phyloP scores from a whole-genome alignment of 2,797 vertebrate genomes.

The Paguma larvata region DNA sequence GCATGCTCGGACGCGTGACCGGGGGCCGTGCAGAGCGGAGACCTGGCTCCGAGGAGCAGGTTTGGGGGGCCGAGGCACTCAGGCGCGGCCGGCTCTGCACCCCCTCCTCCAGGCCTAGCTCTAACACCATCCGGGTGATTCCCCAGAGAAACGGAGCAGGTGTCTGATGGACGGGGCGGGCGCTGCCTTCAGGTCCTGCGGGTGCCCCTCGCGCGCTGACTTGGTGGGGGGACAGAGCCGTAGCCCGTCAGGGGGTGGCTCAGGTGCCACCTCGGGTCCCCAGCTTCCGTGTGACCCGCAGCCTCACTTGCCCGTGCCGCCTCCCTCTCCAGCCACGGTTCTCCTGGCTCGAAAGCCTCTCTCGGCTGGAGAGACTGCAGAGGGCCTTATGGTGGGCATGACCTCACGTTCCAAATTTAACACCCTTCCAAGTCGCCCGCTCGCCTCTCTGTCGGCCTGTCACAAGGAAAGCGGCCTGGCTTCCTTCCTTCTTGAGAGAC shows the following conservation, averaged over 20 bases:
- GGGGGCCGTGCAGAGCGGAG: background rate
- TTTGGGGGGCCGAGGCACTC: background rate
- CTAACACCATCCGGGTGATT: background rate
- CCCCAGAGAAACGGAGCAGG: rapidly evolving
- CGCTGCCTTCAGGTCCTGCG: background rate
- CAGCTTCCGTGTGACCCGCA: background rate
- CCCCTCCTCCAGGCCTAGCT: rapidly evolving
- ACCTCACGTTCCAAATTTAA: background rate
- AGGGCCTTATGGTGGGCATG: background rate
- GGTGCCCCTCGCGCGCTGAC: rapidly evolving
- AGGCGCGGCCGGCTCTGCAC: background rate
- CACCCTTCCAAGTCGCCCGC: background rate
- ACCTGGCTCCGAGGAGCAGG: background rate
- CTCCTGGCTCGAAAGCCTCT: background rate
- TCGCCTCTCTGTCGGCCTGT: background rate
- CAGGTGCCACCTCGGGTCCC: rapidly evolving
- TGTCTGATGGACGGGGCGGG: too few relatives aligned
- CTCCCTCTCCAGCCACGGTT: background rate
- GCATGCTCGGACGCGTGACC: background rate
- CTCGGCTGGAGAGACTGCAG: background rate
- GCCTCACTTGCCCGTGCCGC: background rate
- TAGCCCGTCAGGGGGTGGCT: rapidly evolving
- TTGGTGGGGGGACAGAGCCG: background rate
- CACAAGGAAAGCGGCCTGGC: background rate
- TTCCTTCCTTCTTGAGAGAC: background rate